These are phyloP conservation scores for Ormyrus labotus DNA, from an alignment of 2,888 invertebrate species.

Conservation along the genomic window DNA sequence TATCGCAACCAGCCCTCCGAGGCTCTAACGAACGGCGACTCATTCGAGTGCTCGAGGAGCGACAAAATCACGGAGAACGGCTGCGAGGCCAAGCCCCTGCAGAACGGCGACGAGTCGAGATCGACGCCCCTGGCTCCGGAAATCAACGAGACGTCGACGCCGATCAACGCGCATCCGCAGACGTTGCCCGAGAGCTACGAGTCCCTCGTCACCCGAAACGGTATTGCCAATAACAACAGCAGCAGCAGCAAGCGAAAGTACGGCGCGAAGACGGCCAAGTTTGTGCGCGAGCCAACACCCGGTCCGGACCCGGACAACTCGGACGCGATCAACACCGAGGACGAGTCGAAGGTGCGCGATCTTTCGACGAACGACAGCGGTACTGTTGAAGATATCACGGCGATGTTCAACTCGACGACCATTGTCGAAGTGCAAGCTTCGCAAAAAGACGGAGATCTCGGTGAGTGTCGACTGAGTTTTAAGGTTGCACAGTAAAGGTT, in stretches of 20 bases:
- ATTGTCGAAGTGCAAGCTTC: slow-evolving; percentile 35
- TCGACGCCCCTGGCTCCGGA: slow-evolving; percentile 1
- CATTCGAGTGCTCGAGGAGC: neutral
- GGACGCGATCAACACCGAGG: neutral
- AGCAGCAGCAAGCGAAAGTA: slow-evolving; percentile 61
- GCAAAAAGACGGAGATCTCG: slow-evolving; percentile 44
- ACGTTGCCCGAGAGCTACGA: slow-evolving; percentile 6
- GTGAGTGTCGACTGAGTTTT: slow-evolving; percentile 21
- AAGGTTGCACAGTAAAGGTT: slow-evolving; percentile 33
- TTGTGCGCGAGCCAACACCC: slow-evolving; percentile 69
- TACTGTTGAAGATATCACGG: slow-evolving; percentile 34
- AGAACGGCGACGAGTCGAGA: neutral
- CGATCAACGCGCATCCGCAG: neutral
- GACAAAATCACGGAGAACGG: neutral
- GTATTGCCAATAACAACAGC: neutral
- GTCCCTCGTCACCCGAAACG: neutral
- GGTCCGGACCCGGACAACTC: slow-evolving; percentile 64
- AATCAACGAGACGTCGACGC: slow-evolving; percentile 3
- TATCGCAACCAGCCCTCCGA: neutral
- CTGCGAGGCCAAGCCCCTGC: neutral
- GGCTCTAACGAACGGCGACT: slow-evolving; percentile 36
- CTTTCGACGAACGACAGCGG: neutral
- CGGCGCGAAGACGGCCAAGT: slow-evolving; percentile 65
- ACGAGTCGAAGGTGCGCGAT: too few species aligned
- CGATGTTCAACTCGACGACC: slow-evolving; percentile 27